Conservation (phyloP, 2,113 vertebrate genomes). For the Caranx ignobilis region DNA sequence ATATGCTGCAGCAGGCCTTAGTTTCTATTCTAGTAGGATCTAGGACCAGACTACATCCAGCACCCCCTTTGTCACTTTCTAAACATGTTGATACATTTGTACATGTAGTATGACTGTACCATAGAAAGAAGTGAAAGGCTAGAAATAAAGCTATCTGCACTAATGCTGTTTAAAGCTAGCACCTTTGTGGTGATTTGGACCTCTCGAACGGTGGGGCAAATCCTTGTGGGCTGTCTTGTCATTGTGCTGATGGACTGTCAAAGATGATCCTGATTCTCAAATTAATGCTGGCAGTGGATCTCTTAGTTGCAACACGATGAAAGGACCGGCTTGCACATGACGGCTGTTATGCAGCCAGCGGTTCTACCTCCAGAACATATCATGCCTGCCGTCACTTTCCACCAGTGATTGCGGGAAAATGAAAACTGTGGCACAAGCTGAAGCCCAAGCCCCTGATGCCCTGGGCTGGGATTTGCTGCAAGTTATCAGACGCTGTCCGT, state of each 20-base stretch:
- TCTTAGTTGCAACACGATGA: constrained; percentile 33
- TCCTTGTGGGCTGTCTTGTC: too few species aligned
- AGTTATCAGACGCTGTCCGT: constrained; percentile 66
- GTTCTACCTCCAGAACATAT: constrained; percentile 43
- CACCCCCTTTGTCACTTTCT: neutral
- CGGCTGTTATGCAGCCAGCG: constrained; percentile 4
- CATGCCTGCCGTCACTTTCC: constrained; percentile 39
- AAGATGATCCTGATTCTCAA: too few species aligned
- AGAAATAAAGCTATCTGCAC: too few species aligned
- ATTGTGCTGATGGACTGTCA: too few species aligned
- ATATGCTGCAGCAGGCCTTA: neutral
- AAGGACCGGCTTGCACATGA: constrained; percentile 21
- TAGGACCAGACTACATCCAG: neutral
- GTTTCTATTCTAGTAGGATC: too few species aligned
- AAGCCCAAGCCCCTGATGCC: neutral
- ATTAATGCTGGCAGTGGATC: constrained; percentile 12
- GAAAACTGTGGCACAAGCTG: constrained; percentile 33
- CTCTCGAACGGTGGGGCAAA: too few species aligned
- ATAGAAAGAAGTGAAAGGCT: neutral
- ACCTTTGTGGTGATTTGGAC: too few species aligned
- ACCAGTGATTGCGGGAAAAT: constrained; percentile 54
- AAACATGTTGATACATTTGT: too few species aligned
- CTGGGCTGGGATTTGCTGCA: constrained; percentile 59
- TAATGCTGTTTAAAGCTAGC: neutral
- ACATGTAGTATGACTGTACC: neutral